Evolutionary conservation across 2,113 vertebrate genomes (phyloP).

Genomic region (Mesocricetus auratus): DNA sequence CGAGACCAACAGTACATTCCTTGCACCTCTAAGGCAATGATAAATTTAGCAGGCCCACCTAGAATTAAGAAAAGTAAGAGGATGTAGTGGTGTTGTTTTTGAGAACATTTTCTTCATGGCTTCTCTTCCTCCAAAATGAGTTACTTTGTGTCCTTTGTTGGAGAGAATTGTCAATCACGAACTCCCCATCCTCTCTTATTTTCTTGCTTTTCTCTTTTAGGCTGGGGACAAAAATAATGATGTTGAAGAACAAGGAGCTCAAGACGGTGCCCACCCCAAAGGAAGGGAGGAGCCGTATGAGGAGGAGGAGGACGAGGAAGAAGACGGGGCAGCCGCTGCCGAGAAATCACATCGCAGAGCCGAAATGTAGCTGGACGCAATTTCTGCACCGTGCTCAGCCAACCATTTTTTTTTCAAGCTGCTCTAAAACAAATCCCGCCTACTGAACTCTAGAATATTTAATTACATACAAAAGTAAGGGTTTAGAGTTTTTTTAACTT

Average conservation of each 20-base stretch:
- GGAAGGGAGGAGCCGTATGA: conserved; percentile 93
- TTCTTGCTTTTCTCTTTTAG: conserved; percentile 74
- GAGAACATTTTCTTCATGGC: neutral
- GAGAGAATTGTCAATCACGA: neutral
- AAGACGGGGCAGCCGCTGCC: conserved; percentile 85
- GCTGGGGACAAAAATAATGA: conserved; percentile 85
- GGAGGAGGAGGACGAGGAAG: conserved; percentile 93
- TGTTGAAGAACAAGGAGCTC: conserved; percentile 84
- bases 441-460: conserved; percentile 82
- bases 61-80: neutral
- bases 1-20: neutral
- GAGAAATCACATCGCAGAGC: conserved; percentile 90
- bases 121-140: neutral
- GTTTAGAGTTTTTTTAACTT: conserved; percentile 83
- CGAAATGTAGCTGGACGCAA: conserved; percentile 91
- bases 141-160: neutral
- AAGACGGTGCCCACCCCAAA: conserved; percentile 82
- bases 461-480: conserved; percentile 69
- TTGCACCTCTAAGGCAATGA: rapidly evolving
- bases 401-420: conserved; percentile 55
- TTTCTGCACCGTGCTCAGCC: neutral
- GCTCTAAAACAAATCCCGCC: conserved; percentile 64
- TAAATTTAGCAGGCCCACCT: neutral
- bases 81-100: neutral
- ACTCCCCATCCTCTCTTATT: neutral